Evolutionary conservation across 2,888 invertebrate genomes (phyloP).

Genomic region (Neria commutata): DNA sequence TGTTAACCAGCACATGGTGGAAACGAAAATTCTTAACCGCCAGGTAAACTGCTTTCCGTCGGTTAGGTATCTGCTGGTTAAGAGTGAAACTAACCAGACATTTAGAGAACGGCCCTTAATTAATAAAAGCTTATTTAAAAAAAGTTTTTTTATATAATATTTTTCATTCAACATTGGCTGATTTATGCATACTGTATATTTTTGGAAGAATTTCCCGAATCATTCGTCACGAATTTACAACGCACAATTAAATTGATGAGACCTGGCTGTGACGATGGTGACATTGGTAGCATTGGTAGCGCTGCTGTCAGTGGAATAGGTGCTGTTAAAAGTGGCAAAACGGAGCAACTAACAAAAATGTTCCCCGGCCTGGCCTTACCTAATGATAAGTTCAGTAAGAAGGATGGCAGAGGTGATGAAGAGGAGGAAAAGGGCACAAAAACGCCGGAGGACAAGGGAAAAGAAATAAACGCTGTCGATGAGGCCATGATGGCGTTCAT

Average conservation of each 20-base stretch:
- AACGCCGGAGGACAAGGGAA: conserved; percentile 32
- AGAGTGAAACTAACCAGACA: too few relatives aligned
- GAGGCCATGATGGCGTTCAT: conserved; percentile 86
- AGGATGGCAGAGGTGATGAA: conserved; percentile 18
- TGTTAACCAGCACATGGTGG: too few relatives aligned
- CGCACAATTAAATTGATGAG: conserved; percentile 96
- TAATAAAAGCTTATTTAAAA: too few relatives aligned
- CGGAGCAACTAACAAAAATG: conserved; percentile 69
- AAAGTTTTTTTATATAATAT: too few relatives aligned
- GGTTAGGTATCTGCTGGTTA: too few relatives aligned
- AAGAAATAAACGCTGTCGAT: conserved; percentile 69
- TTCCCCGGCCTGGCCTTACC: conserved; percentile 84
- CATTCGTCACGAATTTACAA: conserved; percentile 89
- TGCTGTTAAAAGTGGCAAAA: conserved; percentile 44
- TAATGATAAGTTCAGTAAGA: conserved; percentile 67
- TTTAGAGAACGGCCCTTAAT: too few relatives aligned
- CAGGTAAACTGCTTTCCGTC: too few relatives aligned
- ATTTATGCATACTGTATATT: too few relatives aligned
- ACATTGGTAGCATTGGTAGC: too few relatives aligned
- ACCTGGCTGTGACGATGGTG: conserved; percentile 61
- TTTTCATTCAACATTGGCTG: too few relatives aligned
- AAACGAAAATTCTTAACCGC: too few relatives aligned
- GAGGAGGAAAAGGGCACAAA: conserved; percentile 40
- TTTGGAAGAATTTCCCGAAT: conserved; percentile 96
- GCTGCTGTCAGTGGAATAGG: conserved; percentile 10